Percentiles rank a stretch among this genome's conserved stretches.
Conservation (phyloP, 2,888 invertebrate genomes). For the Apamea monoglypha region DNA sequence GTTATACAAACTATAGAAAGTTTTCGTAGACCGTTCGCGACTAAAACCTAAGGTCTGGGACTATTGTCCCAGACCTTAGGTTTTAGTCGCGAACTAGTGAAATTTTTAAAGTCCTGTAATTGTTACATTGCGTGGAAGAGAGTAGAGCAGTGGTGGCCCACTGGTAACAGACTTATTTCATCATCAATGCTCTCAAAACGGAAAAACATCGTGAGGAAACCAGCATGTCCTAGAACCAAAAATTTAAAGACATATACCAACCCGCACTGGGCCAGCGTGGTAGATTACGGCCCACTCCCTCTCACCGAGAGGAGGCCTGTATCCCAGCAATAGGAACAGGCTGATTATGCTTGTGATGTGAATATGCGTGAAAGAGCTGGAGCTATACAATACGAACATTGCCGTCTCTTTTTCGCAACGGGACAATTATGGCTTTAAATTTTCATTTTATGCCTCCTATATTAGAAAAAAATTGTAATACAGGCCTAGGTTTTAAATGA, state of each 20-base stretch:
- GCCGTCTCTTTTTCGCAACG: neutral
- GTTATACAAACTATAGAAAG: neutral
- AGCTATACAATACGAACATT: neutral
- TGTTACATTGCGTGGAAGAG: neutral
- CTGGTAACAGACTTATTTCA: neutral
- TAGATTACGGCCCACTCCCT: neutral
- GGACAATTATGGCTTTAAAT: neutral
- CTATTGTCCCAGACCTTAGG: no score
- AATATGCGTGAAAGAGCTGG: neutral
- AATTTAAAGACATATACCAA: neutral
- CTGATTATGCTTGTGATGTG: neutral
- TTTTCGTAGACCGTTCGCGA: neutral
- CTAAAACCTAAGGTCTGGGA: neutral
- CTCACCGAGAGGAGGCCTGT: neutral
- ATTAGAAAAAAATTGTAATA: neutral
- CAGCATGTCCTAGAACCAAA: neutral
- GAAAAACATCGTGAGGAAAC: neutral
- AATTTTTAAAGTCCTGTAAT: neutral
- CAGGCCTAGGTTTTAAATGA: conserved; percentile 1
- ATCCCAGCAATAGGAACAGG: neutral
- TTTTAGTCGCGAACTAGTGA: no score
- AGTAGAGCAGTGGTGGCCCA: neutral
- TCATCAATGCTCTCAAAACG: neutral
- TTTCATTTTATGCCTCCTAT: neutral
- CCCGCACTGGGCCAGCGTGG: neutral